Evolutionary conservation across 2,113 vertebrate genomes (phyloP).

Genomic region (Varanus salvator): DNA sequence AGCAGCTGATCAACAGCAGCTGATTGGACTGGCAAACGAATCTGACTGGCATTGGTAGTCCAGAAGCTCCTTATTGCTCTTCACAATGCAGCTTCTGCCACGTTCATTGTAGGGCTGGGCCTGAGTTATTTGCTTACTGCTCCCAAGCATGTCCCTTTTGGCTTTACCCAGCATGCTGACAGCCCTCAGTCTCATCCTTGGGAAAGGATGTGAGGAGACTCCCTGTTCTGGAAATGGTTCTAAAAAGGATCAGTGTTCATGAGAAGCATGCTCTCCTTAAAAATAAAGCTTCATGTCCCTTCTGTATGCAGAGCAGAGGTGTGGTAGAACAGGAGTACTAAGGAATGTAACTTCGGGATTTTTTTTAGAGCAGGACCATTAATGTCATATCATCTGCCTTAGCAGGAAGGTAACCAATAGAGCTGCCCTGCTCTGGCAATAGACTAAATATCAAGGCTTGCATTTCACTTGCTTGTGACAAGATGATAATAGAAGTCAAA

Average conservation of each 20-base stretch:
- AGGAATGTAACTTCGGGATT: too few species aligned
- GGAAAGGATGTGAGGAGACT: neutral
- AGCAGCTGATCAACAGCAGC: too few species aligned
- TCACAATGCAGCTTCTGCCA: neutral
- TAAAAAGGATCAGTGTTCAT: neutral
- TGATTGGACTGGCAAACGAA: too few species aligned
- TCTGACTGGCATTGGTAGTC: too few species aligned
- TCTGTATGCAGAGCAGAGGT: neutral
- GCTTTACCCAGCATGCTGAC: neutral
- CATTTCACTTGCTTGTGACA: neutral
- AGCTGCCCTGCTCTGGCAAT: neutral
- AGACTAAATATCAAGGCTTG: neutral
- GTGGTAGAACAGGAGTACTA: too few species aligned
- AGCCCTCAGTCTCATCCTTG: neutral
- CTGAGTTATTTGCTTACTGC: neutral
- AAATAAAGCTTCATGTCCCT: neutral
- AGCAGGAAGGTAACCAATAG: neutral
- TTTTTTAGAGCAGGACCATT: too few species aligned
- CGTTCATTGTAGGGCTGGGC: too few species aligned
- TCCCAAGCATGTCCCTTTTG: neutral
- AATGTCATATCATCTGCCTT: neutral
- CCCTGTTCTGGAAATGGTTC: neutral
- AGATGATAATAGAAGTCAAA: neutral
- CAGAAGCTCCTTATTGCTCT: neutral
- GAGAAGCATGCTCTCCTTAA: neutral